A percentile compares a stretch with the other conserved stretches of the same genome.
Conservation (phyloP, 2,888 invertebrate genomes). For the Xanthostigma xanthostigma region DNA sequence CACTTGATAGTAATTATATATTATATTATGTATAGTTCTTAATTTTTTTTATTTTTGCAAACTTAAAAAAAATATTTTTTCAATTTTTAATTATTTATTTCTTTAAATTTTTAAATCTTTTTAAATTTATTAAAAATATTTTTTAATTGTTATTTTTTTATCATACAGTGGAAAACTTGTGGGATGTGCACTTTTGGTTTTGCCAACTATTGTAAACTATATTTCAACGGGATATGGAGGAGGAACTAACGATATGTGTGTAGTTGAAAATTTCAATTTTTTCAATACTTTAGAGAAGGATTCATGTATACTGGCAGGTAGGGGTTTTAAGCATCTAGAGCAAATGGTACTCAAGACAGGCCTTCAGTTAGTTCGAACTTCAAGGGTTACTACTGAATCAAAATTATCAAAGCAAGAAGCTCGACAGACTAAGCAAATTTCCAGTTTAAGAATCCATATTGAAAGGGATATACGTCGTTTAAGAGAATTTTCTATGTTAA, state of each 20-base stretch:
- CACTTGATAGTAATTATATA: too few relatives aligned
- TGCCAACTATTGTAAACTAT: too few relatives aligned
- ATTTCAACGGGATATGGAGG: slow-evolving; percentile 16
- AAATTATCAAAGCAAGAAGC: not conserved
- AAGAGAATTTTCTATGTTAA: not conserved
- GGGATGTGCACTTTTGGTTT: too few relatives aligned
- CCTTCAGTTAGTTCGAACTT: not conserved
- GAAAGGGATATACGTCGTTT: slow-evolving; percentile 6
- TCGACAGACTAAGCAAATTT: slow-evolving; percentile 1
- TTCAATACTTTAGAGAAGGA: slow-evolving; percentile 6
- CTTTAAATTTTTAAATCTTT: too few relatives aligned
- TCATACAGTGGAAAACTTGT: too few relatives aligned
- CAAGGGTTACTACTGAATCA: not conserved
- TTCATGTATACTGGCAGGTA: slow-evolving; percentile 11
- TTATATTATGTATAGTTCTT: too few relatives aligned
- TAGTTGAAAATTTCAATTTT: slow-evolving; percentile 8
- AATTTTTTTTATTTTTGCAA: too few relatives aligned
- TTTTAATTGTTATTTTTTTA: too few relatives aligned
- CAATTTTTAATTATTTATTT: too few relatives aligned
- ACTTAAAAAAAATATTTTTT: too few relatives aligned
- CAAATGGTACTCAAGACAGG: not conserved
- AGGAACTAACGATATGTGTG: slow-evolving; percentile 10
- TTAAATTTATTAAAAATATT: too few relatives aligned
- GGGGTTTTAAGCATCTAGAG: slow-evolving; percentile 6
- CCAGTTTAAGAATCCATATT: slow-evolving; percentile 6